A percentile compares a stretch with the other conserved stretches of the same genome.
phyloP scores from a whole-genome alignment of 2,113 vertebrate genomes.

The Antigone vipio region DNA sequence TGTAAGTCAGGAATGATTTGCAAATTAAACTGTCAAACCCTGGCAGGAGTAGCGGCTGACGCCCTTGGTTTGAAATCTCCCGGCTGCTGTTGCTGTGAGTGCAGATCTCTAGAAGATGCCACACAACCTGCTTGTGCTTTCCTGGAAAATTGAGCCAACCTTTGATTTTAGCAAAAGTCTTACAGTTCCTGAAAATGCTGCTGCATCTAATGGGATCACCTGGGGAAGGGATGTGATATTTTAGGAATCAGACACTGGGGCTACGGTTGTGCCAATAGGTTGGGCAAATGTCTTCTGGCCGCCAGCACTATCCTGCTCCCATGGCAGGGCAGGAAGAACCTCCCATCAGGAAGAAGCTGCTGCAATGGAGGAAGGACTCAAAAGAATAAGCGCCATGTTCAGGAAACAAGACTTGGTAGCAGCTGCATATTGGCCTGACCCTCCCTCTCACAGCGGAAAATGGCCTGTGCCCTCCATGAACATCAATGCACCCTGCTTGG shows the following conservation, averaged over 20 bases:
- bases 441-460: not conserved
- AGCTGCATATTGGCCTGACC: not conserved
- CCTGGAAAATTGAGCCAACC: not conserved
- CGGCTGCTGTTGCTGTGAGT: not conserved
- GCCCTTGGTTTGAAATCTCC: slow-evolving; percentile 2
- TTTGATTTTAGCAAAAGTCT: not conserved
- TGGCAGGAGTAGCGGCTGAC: not conserved
- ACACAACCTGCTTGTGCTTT: not conserved
- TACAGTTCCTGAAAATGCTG: not conserved
- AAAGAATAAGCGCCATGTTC: not conserved
- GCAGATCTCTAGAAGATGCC: not conserved
- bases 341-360: not conserved
- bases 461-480: not conserved
- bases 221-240: not conserved
- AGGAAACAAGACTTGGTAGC: not conserved
- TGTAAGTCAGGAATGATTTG: slow-evolving; percentile 59
- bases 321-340: not conserved
- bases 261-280: not conserved
- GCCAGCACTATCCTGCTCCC: not conserved
- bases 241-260: not conserved
- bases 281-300: not conserved
- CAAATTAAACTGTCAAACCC: slow-evolving; percentile 59
- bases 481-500: not conserved
- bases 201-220: not conserved
- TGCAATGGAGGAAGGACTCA: not conserved